Conservation (phyloP, 2,888 invertebrate genomes). For the Ecliptopera silaceata region DNA sequence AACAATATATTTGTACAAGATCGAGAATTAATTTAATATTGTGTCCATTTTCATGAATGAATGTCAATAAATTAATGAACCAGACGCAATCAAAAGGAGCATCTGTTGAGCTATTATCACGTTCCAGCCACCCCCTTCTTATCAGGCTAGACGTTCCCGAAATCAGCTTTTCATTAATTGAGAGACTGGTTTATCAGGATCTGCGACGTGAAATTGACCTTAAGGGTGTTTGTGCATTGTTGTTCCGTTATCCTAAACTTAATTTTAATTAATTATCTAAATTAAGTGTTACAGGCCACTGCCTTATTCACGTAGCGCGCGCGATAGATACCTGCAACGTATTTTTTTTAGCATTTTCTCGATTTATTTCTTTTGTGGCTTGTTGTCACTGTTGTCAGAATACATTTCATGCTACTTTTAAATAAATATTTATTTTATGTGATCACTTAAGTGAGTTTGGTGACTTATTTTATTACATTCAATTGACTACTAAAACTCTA, state of each 20-base stretch:
- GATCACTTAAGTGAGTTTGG: too few relatives aligned
- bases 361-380: too few relatives aligned
- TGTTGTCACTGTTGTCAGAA: too few relatives aligned
- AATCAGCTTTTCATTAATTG: constrained; percentile 78
- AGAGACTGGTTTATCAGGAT: constrained; percentile 61
- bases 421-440: too few relatives aligned
- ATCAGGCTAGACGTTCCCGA: constrained; percentile 61
- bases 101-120: constrained; percentile 54
- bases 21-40: background rate
- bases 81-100: constrained; percentile 48
- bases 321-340: too few relatives aligned
- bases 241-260: background rate
- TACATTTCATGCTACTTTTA: too few relatives aligned
- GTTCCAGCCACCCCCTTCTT: constrained; percentile 57
- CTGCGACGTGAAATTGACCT: constrained; percentile 57
- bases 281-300: too few relatives aligned
- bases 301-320: too few relatives aligned
- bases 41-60: constrained; percentile 8
- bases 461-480: too few relatives aligned
- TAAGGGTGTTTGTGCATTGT: constrained; percentile 15
- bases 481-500: too few relatives aligned
- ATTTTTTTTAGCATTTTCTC: too few relatives aligned
- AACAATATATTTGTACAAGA: background rate
- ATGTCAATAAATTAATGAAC: constrained; percentile 53
- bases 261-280: too few relatives aligned